A percentile compares a stretch with the other conserved stretches of the same genome.
phyloP scores from a whole-genome alignment of 2,113 vertebrate genomes.

The Puma concolor region DNA sequence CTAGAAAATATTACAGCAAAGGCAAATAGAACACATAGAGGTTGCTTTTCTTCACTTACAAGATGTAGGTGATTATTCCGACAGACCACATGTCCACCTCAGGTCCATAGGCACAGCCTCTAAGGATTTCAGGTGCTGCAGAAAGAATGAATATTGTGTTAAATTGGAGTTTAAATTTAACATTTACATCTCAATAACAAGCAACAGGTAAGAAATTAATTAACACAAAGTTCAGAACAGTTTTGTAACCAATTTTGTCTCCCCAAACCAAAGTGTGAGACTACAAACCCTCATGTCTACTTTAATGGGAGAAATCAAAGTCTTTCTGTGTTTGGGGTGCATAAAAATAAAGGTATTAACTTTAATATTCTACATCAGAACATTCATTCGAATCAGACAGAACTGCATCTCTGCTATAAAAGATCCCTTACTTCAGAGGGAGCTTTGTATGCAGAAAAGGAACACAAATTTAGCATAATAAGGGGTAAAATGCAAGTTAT shows the following conservation, averaged over 20 bases:
- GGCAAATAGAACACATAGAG: background rate
- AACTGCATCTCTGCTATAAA: background rate
- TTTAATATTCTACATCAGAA: background rate
- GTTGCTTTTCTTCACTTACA: constrained; percentile 87
- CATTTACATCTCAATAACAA: background rate
- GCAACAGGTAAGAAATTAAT: background rate
- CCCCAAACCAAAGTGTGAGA: background rate
- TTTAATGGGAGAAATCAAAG: background rate
- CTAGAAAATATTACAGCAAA: background rate
- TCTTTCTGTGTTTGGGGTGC: background rate
- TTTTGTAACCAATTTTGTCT: background rate
- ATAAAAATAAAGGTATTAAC: constrained; percentile 29
- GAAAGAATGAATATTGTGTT: constrained; percentile 49
- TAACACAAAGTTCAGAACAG: background rate
- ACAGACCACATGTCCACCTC: constrained; percentile 96
- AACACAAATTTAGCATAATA: background rate
- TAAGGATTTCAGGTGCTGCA: constrained; percentile 92
- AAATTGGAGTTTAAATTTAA: background rate
- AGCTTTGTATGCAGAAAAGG: background rate
- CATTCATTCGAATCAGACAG: background rate
- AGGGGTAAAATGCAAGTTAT: background rate
- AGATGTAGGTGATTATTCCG: constrained; percentile 93
- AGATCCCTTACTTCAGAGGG: background rate
- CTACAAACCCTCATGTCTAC: background rate
- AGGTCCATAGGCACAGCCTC: constrained; percentile 92